Conservation (phyloP, 2,113 vertebrate species). For the Amblyopsis rosae region DNA sequence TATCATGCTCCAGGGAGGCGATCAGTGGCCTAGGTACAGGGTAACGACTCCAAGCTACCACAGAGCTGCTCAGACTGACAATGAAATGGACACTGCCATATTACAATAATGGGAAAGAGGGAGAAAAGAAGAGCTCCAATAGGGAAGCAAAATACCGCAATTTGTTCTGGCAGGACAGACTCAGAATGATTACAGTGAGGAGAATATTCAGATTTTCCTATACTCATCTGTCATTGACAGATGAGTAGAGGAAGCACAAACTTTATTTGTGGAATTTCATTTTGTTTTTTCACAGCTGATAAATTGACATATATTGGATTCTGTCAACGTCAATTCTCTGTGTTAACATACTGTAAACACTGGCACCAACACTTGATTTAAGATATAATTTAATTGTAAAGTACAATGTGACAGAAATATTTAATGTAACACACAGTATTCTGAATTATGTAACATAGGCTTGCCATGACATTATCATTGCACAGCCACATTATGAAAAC, state of each 20-base stretch:
- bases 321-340: background rate
- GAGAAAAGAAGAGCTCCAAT: slow-evolving; percentile 49
- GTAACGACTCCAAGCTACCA: slow-evolving; percentile 22
- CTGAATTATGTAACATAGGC: no score
- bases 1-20: slow-evolving; percentile 33
- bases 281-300: background rate
- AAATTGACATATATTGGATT: background rate
- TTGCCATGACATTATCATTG: slow-evolving; percentile 2
- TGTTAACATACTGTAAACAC: background rate
- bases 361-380: background rate
- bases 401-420: background rate
- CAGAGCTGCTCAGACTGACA: slow-evolving; percentile 45
- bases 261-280: background rate
- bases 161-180: slow-evolving; percentile 67
- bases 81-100: slow-evolving; percentile 56
- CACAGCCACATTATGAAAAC: slow-evolving; percentile 36
- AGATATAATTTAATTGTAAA: background rate
- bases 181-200: slow-evolving; percentile 67
- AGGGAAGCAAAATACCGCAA: slow-evolving; percentile 65
- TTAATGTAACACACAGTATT: background rate
- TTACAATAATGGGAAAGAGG: slow-evolving; percentile 45
- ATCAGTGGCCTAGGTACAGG: slow-evolving; percentile 27
- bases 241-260: no score
- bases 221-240: slow-evolving; percentile 46
- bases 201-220: slow-evolving; percentile 22